Evolutionary conservation across 2,113 vertebrate species (phyloP).

Genomic region (Bos indicus): DNA sequence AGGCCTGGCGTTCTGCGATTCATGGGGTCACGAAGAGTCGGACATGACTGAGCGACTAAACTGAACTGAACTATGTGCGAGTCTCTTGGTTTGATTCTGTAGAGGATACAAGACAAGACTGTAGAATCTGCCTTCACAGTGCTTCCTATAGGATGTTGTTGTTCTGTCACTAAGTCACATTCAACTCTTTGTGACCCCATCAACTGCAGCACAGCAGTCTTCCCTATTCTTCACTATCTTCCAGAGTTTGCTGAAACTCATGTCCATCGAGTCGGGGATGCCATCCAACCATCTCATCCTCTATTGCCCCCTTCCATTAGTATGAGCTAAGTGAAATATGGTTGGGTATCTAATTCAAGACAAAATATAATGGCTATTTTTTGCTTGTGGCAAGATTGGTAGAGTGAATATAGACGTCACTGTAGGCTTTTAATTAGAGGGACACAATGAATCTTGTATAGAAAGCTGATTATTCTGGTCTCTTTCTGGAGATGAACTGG

Average conservation of each 20-base stretch:
- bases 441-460: neutral
- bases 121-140: neutral
- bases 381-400: neutral
- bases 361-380: neutral
- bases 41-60: too few species aligned
- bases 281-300: neutral
- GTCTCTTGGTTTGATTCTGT: neutral
- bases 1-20: too few species aligned
- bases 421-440: neutral
- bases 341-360: neutral
- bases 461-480: neutral
- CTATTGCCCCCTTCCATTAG: neutral
- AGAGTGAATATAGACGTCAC: neutral
- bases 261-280: accelerated
- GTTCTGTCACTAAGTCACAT: neutral
- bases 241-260: neutral
- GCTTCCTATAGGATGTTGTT: neutral
- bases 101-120: neutral
- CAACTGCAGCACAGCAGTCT: neutral
- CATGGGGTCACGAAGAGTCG: too few species aligned
- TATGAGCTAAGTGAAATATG: neutral
- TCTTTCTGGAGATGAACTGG: neutral
- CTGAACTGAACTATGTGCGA: neutral
- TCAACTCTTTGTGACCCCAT: neutral
- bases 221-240: neutral